Percentiles rank a stretch among this genome's conserved stretches.
Conservation (phyloP, 2,797 vertebrate genomes). For the Pangasius mekongensis region DNA sequence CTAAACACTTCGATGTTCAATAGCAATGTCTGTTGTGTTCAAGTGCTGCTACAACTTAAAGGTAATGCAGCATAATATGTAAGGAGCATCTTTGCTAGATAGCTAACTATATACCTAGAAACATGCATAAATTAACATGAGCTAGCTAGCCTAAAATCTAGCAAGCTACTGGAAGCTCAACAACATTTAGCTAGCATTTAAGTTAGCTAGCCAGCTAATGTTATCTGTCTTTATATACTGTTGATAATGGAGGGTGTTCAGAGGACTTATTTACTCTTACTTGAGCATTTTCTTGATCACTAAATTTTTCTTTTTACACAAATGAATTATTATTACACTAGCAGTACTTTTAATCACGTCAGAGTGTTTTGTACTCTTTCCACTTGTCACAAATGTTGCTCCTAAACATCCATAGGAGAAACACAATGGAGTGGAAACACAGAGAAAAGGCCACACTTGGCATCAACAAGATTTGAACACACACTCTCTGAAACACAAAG, state of each 20-base stretch:
- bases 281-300: no score
- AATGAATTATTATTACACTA: no score
- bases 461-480: not conserved
- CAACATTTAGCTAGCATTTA: not conserved
- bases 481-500: no score
- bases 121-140: not conserved
- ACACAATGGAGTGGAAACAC: not conserved
- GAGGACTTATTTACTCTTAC: not conserved
- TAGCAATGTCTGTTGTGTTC: not conserved
- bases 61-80: not conserved
- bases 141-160: no score
- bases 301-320: no score
- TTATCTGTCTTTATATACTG: not conserved
- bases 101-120: not conserved
- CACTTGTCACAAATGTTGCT: not conserved
- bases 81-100: not conserved
- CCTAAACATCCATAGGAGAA: not conserved
- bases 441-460: not conserved
- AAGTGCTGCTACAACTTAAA: not conserved
- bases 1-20: no score
- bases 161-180: not conserved
- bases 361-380: no score
- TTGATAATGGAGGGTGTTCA: not conserved
- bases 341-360: not conserved
- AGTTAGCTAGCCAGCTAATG: not conserved